These are phyloP conservation scores for Cyphomyrus discorhynchus DNA, from an alignment of 2,113 vertebrate species.

Conservation along the genomic window DNA sequence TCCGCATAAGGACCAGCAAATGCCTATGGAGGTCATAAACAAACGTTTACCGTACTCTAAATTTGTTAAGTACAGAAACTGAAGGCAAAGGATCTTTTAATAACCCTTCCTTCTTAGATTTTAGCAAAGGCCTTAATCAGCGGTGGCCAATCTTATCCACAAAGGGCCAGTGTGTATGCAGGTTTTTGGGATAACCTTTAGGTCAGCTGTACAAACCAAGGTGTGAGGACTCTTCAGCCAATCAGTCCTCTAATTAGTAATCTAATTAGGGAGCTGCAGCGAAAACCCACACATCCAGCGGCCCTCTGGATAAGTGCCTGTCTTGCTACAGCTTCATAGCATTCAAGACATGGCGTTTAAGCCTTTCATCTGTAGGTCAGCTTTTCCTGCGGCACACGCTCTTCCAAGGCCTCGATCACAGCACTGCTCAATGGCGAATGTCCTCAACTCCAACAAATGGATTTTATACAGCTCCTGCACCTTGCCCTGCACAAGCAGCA, in stretches of 20 bases:
- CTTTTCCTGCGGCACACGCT: neutral
- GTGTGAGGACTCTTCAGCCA: too few relatives aligned
- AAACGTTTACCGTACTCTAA: neutral
- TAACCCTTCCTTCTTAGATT: neutral
- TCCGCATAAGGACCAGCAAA: too few relatives aligned
- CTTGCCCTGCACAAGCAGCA: neutral
- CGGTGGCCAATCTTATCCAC: too few relatives aligned
- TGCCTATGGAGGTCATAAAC: neutral
- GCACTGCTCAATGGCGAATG: neutral
- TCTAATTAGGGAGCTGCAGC: too few relatives aligned
- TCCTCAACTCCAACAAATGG: neutral
- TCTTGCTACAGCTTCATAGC: neutral
- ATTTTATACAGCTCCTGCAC: neutral
- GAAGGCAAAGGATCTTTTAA: neutral
- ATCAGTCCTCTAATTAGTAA: too few relatives aligned
- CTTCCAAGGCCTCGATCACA: neutral
- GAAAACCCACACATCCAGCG: too few relatives aligned
- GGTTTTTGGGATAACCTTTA: too few relatives aligned
- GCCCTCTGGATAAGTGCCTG: too few relatives aligned
- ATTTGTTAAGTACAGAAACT: neutral
- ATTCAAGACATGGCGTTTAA: neutral
- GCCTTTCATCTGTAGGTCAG: neutral
- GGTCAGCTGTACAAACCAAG: too few relatives aligned
- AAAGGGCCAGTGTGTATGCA: too few relatives aligned
- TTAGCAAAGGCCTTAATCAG: neutral